These are phyloP conservation scores for Saturnia japonica DNA, from an alignment of 2,888 invertebrate species.

Conservation along the genomic window DNA sequence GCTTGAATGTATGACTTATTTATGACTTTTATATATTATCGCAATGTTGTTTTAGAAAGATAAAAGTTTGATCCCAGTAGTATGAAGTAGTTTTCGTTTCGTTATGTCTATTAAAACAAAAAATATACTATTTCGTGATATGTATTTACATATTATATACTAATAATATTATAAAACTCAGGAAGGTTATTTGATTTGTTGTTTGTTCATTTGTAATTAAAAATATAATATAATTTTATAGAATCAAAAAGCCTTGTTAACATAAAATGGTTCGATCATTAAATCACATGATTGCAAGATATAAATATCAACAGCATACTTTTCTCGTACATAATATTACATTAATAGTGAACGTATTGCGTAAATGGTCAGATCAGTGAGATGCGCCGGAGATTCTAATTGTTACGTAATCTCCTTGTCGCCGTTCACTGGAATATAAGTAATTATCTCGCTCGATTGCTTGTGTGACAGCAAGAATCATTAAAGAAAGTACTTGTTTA, in stretches of 20 bases:
- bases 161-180: too few relatives aligned
- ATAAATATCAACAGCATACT: slow-evolving; percentile 9
- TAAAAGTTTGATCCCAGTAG: too few relatives aligned
- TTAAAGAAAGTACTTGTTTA: background rate
- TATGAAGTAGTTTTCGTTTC: too few relatives aligned
- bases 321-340: slow-evolving; percentile 8
- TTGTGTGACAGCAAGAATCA: background rate
- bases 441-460: background rate
- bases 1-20: too few relatives aligned
- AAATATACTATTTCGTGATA: too few relatives aligned
- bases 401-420: slow-evolving; percentile 7
- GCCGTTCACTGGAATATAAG: background rate
- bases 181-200: too few relatives aligned
- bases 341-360: slow-evolving; percentile 14
- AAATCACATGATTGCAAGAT: background rate
- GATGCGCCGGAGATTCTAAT: background rate
- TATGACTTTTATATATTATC: too few relatives aligned
- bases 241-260: background rate
- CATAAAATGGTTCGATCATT: background rate
- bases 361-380: slow-evolving; percentile 5
- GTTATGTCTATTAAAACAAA: too few relatives aligned
- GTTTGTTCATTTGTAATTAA: too few relatives aligned
- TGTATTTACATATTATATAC: too few relatives aligned
- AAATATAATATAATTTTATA: background rate
- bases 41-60: too few relatives aligned